Percentiles rank a stretch among this genome's conserved stretches.
These are phyloP conservation scores for Macaca mulatta DNA, from an alignment of 2,113 vertebrate species.

Conservation along the genomic window DNA sequence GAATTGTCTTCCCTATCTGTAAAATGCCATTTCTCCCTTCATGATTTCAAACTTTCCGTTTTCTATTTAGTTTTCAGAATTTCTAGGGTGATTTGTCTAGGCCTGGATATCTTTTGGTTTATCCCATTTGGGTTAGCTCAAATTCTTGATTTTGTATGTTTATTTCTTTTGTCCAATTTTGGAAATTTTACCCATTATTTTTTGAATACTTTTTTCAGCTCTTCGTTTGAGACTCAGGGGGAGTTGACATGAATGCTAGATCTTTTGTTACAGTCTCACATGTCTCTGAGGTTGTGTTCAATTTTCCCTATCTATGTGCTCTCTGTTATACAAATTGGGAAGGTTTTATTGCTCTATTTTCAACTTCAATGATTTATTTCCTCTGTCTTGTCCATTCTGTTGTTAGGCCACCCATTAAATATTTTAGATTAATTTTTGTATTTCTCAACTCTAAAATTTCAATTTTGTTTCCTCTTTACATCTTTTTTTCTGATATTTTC, in stretches of 20 bases:
- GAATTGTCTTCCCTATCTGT: background rate
- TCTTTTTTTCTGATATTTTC: slow-evolving; percentile 11
- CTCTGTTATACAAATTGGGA: background rate
- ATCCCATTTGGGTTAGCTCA: background rate
- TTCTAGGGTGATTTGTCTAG: background rate
- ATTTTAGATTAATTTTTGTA: background rate
- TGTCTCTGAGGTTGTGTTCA: background rate
- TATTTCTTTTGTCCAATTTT: background rate
- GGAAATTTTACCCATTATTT: background rate
- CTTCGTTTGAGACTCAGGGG: background rate
- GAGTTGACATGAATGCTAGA: background rate
- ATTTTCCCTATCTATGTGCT: background rate
- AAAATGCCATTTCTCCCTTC: background rate
- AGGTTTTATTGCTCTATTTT: background rate
- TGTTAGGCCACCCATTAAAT: background rate
- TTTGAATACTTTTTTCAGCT: background rate
- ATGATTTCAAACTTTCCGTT: background rate
- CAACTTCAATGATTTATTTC: background rate
- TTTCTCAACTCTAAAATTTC: background rate
- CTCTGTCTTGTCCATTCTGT: background rate
- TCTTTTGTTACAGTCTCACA: background rate
- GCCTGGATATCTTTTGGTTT: background rate
- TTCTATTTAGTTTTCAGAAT: background rate
- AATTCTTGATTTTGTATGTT: background rate
- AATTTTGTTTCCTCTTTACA: background rate